Conservation (phyloP, 2,797 vertebrate genomes). For the Eupleurogrammus muticus region DNA sequence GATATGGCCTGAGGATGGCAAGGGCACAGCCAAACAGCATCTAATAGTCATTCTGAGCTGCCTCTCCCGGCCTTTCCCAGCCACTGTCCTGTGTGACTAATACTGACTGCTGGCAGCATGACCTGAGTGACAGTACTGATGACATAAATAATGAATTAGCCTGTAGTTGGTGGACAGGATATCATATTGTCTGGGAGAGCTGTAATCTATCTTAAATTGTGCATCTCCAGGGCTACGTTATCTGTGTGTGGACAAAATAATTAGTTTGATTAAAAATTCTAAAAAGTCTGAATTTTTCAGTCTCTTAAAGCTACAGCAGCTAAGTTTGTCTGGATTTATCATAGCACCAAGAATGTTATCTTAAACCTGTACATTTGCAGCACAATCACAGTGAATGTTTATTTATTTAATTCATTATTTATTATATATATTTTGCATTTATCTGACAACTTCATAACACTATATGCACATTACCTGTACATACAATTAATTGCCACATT, state of each 20-base stretch:
- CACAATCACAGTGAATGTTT: too few relatives aligned
- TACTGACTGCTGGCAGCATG: not conserved
- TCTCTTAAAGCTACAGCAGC: not conserved
- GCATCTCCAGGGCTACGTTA: not conserved
- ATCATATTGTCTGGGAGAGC: not conserved
- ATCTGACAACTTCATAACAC: too few relatives aligned
- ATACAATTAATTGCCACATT: too few relatives aligned
- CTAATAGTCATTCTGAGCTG: not conserved
- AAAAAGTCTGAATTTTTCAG: too few relatives aligned
- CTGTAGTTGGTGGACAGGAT: not conserved
- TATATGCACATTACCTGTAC: too few relatives aligned
- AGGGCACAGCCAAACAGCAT: conserved; percentile 25
- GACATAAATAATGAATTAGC: not conserved
- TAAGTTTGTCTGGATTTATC: too few relatives aligned
- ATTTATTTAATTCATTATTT: too few relatives aligned
- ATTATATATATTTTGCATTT: too few relatives aligned
- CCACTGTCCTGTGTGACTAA: not conserved
- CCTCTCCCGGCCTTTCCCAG: not conserved
- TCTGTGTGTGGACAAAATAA: not conserved
- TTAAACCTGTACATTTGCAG: too few relatives aligned
- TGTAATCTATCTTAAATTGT: not conserved
- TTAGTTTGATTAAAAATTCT: not conserved
- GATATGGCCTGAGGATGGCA: conserved; percentile 30
- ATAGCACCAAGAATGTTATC: too few relatives aligned
- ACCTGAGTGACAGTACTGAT: not conserved